These are phyloP conservation scores for Percina caprodes DNA, from an alignment of 2,113 vertebrate genomes.

Conservation along the genomic window DNA sequence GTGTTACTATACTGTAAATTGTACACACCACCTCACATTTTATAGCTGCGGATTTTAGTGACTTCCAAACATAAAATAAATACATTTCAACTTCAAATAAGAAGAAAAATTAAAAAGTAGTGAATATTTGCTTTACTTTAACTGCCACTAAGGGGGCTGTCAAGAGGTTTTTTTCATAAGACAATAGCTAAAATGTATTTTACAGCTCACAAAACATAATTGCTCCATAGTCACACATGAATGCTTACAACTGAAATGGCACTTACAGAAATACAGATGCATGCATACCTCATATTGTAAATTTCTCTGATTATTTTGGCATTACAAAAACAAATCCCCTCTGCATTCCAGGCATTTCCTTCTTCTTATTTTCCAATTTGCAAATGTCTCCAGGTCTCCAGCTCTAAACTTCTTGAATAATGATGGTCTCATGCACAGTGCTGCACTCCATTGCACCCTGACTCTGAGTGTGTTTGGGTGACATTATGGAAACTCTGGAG, in stretches of 20 bases:
- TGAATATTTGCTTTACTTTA: not conserved
- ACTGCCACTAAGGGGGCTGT: not conserved
- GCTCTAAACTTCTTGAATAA: constrained; percentile 24
- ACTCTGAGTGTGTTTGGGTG: constrained; percentile 36
- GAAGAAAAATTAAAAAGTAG: not conserved
- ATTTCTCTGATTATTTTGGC: constrained; percentile 1
- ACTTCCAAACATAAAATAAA: not conserved
- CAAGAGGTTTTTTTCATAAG: not conserved
- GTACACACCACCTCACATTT: not conserved
- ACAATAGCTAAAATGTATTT: constrained; percentile 2
- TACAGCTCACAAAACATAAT: not conserved
- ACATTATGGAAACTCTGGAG: constrained; percentile 47
- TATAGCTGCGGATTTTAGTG: not conserved
- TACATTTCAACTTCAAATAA: not conserved
- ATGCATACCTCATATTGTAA: not conserved
- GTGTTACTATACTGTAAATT: not conserved
- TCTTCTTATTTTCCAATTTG: not conserved
- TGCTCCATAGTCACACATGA: not conserved
- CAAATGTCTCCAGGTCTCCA: not conserved
- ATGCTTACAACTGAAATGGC: not conserved
- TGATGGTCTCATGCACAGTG: constrained; percentile 3
- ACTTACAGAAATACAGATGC: not conserved
- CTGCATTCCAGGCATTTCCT: not conserved
- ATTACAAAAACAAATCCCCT: constrained; percentile 18
- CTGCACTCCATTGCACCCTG: constrained; percentile 25